Evolutionary conservation across 37 sponge, comb jelly and placozoan species (phyloP), one percentile per base, ranked within the genome.

Genomic region (Diacarnus erythraeanus): DNA sequence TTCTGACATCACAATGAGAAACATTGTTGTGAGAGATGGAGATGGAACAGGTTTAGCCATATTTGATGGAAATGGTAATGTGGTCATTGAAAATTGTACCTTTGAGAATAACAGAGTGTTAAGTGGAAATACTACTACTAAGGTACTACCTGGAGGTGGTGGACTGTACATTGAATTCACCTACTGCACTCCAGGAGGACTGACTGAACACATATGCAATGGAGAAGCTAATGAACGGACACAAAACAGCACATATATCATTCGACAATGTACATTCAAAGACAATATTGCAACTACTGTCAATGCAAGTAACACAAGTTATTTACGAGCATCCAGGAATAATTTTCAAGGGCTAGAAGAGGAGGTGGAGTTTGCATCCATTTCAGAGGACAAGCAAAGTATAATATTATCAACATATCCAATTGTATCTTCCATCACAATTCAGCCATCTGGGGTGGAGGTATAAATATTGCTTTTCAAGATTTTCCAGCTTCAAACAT

Each of bases 381-480:
- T 30, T 61, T 76, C 26, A 80, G 75, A 3, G 81, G 75, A 22
- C 42, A 10, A 0, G 57, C 65, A 59, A 3, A 31, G 54, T n/a
- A 47, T 60, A 90, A 90, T 61, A 31, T 12, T 26, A 25, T 90
- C 10, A 34, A 10, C 54, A 57, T 84, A 84, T 47, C 51, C 51
- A 12, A 47, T 6, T 47, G 51, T 47, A 12, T 15, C 10, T 47
- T 89, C 84, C 0, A 35, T 23, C 1, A 27, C 4, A 89, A 89
- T 25, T 33, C 22, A 36, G 90, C 90, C 10, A 69, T 76, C 56
- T 89, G 69, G 59, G 90, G 90, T 57, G 90, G 85, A 29, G 90
- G 84, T 20, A 47, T 47, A 12, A 15, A 47, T 47, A 6, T 47
- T 47, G 12, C 12, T 12, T 15, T 47, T 6, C 51, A 47, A 47